Percentiles rank a stretch among this genome's conserved stretches.
Evolutionary conservation across 2,888 invertebrate species (phyloP).

Genomic region (Graphium colonna): DNA sequence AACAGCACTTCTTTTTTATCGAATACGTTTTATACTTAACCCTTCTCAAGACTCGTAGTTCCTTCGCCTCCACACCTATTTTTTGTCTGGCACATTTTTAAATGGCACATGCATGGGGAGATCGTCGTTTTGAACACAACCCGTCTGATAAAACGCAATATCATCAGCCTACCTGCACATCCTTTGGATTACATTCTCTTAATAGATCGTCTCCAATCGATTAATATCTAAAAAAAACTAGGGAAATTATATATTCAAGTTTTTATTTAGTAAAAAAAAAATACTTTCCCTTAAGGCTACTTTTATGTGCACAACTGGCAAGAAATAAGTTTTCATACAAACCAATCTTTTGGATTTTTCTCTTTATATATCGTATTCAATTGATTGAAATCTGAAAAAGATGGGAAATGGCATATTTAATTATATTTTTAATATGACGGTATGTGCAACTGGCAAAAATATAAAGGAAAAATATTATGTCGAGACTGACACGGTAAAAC

Average conservation of each 20-base stretch:
- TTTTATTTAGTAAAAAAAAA: slow-evolving; percentile 9
- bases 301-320: no score
- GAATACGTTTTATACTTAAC: slow-evolving; percentile 63
- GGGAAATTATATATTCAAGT: neutral
- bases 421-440: no score
- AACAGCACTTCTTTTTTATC: slow-evolving; percentile 58
- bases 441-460: no score
- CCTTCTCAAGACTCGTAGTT: slow-evolving; percentile 69
- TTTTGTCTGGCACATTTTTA: slow-evolving; percentile 70
- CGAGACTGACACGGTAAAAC: no score
- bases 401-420: no score
- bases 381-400: no score
- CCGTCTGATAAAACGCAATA: slow-evolving; percentile 71
- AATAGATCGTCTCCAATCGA: slow-evolving; percentile 72
- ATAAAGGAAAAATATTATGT: no score
- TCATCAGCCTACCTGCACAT: slow-evolving; percentile 72
- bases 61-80: slow-evolving; percentile 68
- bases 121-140: slow-evolving; percentile 55
- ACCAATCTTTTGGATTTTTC: slow-evolving; percentile 7
- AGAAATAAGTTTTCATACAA: no score
- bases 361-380: neutral
- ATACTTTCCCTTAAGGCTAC: neutral
- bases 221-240: slow-evolving; percentile 38
- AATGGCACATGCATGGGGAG: slow-evolving; percentile 78
- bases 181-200: slow-evolving; percentile 58